Conservation (phyloP, 2,888 invertebrate genomes). For the Drosophila flavopinicola region DNA sequence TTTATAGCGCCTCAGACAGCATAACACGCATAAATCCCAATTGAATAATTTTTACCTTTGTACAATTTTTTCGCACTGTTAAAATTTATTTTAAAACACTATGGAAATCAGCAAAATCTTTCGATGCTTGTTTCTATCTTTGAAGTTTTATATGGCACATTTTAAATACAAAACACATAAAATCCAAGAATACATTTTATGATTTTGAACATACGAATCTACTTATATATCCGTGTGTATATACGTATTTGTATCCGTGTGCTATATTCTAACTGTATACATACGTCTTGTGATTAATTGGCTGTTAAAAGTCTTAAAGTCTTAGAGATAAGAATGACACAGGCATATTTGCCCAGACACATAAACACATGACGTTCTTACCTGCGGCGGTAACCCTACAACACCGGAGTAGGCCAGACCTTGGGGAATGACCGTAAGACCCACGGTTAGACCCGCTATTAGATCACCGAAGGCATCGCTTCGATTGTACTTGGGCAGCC, state of each 20-base stretch:
- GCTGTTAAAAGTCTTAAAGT: neutral
- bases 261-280: neutral
- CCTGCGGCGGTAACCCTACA: constrained; percentile 90
- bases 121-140: too few relatives aligned
- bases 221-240: neutral
- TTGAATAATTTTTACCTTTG: too few relatives aligned
- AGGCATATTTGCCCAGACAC: neutral
- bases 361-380: constrained; percentile 68
- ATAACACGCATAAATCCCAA: too few relatives aligned
- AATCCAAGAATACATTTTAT: too few relatives aligned
- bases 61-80: too few relatives aligned
- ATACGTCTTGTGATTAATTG: neutral
- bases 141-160: too few relatives aligned
- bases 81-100: too few relatives aligned
- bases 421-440: constrained; percentile 89
- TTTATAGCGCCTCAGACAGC: too few relatives aligned
- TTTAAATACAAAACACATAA: too few relatives aligned
- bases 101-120: too few relatives aligned
- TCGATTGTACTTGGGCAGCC: constrained; percentile 91
- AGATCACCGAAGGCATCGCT: constrained; percentile 92
- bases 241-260: neutral
- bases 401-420: constrained; percentile 92
- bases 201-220: neutral
- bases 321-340: constrained; percentile 7
- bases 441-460: constrained; percentile 96